Evolutionary conservation across 2,113 vertebrate genomes (phyloP), one percentile per base, ranked within the genome.

Genomic region (Danionella cerebrum): DNA sequence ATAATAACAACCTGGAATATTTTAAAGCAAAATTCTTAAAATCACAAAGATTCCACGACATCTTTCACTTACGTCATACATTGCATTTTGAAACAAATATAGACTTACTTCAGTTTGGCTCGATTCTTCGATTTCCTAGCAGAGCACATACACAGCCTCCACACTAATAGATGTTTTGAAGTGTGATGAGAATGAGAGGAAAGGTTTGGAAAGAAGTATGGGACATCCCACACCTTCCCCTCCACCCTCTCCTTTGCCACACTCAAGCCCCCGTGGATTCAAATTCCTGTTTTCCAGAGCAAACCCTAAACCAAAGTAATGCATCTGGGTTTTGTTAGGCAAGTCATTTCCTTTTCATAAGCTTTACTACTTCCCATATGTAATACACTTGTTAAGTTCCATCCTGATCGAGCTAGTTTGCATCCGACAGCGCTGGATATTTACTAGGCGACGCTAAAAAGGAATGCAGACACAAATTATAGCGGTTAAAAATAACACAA

Each of bases 231-330:
- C 36, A 45, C 11, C 10, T 65, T 42, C 36, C 36, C 55, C 62
- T 52, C 60, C 60, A 63, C 59, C 60, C 44, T 48, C 9, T 16
- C 27, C 25, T 14, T 47, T 4, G 1, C 6, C 60, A 12, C 44
- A 35, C 52, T 57, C 48, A 12, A 73, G 36, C 41, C 70, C 74
- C 29, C 74, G 22, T 72, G 31, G 75, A 73, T 70, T 55, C 50
- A 67, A 76, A 76, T 76, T 73, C 71, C 71, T 77, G 35, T 50
- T 70, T 69, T 52, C 50, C 16, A 39, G 51, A 59, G 50, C 42
- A 77, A 73, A 70, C 67, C 69, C 63, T 42, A 70, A 70, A 73
- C 73, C 58, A 52, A 51, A 53, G 51, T 39, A 68, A 63, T 38
- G 18, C 70, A 72, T 53, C 69, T 54, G 70, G 74, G 29, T 39